Percentiles rank a stretch among this genome's conserved stretches.
phyloP scores from a whole-genome alignment of 2,113 vertebrate genomes.

The Clupea harengus region DNA sequence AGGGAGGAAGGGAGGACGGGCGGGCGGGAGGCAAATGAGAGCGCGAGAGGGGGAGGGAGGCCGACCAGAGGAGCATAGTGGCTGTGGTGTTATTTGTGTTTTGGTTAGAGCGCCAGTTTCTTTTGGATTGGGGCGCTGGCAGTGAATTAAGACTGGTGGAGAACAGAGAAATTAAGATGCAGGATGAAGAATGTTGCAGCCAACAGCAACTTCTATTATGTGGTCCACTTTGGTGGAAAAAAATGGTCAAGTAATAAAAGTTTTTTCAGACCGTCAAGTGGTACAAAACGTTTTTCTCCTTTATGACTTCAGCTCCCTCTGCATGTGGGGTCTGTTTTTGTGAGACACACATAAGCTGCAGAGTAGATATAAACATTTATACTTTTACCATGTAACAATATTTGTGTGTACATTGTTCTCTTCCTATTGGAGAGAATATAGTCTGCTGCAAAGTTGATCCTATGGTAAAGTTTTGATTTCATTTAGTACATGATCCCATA shows the following conservation, averaged over 20 bases:
- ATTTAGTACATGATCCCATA: too few relatives aligned
- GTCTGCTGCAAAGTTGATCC: too few relatives aligned
- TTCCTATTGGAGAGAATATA: too few relatives aligned
- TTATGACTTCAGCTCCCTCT: not conserved
- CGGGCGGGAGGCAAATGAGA: constrained; percentile 36
- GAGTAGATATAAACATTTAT: not conserved
- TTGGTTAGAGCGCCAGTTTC: constrained; percentile 53
- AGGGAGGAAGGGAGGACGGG: constrained; percentile 63
- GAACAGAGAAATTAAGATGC: constrained; percentile 10
- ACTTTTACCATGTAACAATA: not conserved
- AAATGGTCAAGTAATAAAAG: constrained; percentile 7
- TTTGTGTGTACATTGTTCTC: not conserved
- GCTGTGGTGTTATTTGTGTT: constrained; percentile 79
- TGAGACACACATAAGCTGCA: not conserved
- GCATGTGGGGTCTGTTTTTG: not conserved
- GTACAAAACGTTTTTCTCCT: not conserved
- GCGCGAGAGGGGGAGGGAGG: constrained; percentile 44
- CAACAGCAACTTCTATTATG: constrained; percentile 2
- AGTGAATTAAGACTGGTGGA: not conserved
- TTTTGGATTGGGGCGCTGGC: constrained; percentile 1
- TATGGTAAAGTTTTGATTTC: too few relatives aligned
- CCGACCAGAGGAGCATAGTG: constrained; percentile 71
- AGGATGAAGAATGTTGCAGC: not conserved
- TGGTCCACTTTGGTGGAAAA: not conserved
- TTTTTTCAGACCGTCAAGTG: not conserved